A percentile compares a stretch with the other conserved stretches of the same genome.
These are phyloP conservation scores for Carlito syrichta DNA, from an alignment of 2,113 vertebrate species.

Conservation along the genomic window DNA sequence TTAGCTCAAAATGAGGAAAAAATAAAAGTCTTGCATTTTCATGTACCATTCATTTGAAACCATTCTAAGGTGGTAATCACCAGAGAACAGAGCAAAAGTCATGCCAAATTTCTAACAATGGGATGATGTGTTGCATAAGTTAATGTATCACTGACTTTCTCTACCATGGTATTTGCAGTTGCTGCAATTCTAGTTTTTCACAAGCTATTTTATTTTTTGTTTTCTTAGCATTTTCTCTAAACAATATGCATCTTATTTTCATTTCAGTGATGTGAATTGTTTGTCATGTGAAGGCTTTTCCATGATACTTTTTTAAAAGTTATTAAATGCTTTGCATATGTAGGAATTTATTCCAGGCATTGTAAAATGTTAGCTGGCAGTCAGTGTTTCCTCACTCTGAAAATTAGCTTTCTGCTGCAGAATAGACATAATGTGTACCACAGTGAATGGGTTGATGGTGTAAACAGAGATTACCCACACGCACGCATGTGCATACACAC, in stretches of 20 bases:
- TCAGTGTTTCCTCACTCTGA: neutral
- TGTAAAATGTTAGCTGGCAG: neutral
- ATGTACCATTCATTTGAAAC: neutral
- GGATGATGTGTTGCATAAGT: accelerated
- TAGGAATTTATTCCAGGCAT: neutral
- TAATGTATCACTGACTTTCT: accelerated
- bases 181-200: neutral
- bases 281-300: neutral
- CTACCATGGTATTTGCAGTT: neutral
- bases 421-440: neutral
- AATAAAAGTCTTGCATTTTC: neutral
- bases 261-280: neutral
- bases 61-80: neutral
- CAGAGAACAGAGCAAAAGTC: neutral
- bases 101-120: accelerated
- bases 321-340: neutral
- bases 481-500: neutral
- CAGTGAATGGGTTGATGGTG: neutral
- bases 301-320: neutral
- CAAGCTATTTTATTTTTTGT: neutral
- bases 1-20: neutral
- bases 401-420: neutral
- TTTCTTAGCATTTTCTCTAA: neutral
- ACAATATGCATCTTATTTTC: neutral
- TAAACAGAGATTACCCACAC: neutral